phyloP scores from a whole-genome alignment of 92 coral and sea anemone species.

The Phenganax subtilis region DNA sequence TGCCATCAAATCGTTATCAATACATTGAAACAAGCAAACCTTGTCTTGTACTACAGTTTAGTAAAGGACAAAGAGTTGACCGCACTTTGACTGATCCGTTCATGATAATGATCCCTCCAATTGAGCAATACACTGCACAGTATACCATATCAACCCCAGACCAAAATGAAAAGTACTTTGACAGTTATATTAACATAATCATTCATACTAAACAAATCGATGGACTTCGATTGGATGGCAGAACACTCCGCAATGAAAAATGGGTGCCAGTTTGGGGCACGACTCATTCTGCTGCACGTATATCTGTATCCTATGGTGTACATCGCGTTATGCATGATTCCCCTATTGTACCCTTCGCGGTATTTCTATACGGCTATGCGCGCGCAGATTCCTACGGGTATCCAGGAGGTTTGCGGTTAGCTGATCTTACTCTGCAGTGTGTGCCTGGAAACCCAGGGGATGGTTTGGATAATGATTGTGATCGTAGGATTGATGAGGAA shows the following conservation, averaged over 20 bases:
- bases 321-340: conserved; percentile 63
- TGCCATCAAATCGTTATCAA: conserved; percentile 27
- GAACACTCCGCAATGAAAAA: conserved; percentile 12
- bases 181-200: conserved; percentile 44
- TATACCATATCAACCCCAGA: conserved; percentile 60
- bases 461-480: conserved; percentile 80
- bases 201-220: conserved; percentile 45
- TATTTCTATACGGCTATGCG: conserved; percentile 58
- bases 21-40: conserved; percentile 42
- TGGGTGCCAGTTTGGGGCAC: conserved; percentile 47
- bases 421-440: conserved; percentile 34
- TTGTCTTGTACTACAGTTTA: conserved; percentile 34
- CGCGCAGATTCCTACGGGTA: conserved; percentile 56
- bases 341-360: conserved; percentile 59
- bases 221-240: conserved; percentile 45
- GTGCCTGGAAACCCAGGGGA: conserved; percentile 56
- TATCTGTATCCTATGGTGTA: conserved; percentile 27
- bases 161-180: conserved; percentile 24
- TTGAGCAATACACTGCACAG: conserved; percentile 60
- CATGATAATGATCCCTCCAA: conserved; percentile 70
- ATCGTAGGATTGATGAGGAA: conserved; percentile 77
- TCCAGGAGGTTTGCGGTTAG: conserved; percentile 60
- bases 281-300: conserved; percentile 48
- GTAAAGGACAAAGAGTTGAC: conserved; percentile 33
- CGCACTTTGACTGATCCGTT: conserved; percentile 50